phyloP scores from a whole-genome alignment of 2,113 vertebrate genomes.

The Phodopus roborovskii region DNA sequence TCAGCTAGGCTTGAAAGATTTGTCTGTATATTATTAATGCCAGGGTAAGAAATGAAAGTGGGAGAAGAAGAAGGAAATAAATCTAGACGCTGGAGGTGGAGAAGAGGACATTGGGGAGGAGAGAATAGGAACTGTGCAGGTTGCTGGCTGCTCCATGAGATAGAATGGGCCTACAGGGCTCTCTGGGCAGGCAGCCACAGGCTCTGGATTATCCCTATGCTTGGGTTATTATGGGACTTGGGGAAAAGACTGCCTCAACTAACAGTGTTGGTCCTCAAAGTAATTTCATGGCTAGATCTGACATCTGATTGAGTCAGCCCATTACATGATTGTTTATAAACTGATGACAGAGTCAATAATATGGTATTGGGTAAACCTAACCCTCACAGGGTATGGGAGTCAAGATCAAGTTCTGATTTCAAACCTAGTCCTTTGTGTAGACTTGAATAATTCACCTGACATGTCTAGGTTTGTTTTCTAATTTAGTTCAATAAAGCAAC shows the following conservation, averaged over 20 bases:
- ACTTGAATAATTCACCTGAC: not conserved
- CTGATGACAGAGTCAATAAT: not conserved
- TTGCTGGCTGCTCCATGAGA: not conserved
- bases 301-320: not conserved
- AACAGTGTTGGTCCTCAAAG: not conserved
- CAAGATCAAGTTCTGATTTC: not conserved
- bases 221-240: not conserved
- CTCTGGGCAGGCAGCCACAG: fast-evolving
- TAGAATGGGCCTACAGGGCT: not conserved
- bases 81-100: not conserved
- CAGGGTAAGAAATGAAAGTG: not conserved
- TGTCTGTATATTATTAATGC: not conserved
- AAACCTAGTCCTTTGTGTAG: not conserved
- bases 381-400: too few species aligned
- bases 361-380: too few species aligned
- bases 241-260: not conserved
- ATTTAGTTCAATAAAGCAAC: not conserved
- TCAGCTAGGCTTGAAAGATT: fast-evolving
- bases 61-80: not conserved
- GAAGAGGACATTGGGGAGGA: not conserved
- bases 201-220: fast-evolving
- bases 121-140: not conserved
- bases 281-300: not conserved
- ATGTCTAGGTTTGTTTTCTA: not conserved
- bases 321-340: not conserved